Evolutionary conservation across 2,113 vertebrate genomes (phyloP).

Genomic region (Erpornis zantholeuca): DNA sequence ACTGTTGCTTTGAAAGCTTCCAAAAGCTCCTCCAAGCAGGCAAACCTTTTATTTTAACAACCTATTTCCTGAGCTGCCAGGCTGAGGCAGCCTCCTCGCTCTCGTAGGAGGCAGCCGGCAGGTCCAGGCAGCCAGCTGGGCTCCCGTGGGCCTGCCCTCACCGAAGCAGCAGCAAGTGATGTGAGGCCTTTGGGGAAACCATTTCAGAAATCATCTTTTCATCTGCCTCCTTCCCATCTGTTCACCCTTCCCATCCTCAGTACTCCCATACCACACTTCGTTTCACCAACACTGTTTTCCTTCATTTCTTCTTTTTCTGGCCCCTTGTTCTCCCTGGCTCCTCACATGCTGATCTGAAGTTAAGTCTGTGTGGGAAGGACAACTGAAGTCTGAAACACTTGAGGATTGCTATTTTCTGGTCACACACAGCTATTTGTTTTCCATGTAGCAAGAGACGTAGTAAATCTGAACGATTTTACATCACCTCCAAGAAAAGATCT

Average conservation of each 20-base stretch:
- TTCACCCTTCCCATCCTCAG: not conserved
- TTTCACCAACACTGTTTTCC: not conserved
- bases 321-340: not conserved
- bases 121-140: not conserved
- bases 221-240: not conserved
- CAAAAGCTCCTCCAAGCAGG: not conserved
- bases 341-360: not conserved
- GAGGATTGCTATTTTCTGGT: not conserved
- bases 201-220: not conserved
- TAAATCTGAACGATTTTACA: not conserved
- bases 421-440: not conserved
- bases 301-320: not conserved
- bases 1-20: not conserved
- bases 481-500: not conserved
- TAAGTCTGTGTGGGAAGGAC: not conserved
- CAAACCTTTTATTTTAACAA: not conserved
- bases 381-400: not conserved
- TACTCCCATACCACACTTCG: not conserved
- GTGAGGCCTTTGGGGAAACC: not conserved
- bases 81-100: not conserved
- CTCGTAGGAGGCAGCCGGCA: accelerated
- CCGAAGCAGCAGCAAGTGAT: not conserved
- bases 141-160: not conserved
- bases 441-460: not conserved
- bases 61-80: not conserved